Evolutionary conservation across 2,113 vertebrate species (phyloP).

Genomic region (Leptobrachium leishanense): DNA sequence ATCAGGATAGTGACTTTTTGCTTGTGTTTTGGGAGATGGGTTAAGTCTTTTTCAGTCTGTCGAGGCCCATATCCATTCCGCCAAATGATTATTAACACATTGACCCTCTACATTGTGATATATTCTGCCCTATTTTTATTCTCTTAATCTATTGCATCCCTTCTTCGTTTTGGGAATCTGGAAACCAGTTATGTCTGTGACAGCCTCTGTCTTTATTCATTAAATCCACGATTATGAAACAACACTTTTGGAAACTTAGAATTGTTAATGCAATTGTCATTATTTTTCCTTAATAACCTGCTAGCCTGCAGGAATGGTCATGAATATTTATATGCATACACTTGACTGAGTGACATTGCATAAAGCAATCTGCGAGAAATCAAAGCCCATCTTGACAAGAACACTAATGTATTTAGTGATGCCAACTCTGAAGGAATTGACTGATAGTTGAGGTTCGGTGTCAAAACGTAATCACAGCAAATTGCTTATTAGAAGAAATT

Average conservation of each 20-base stretch:
- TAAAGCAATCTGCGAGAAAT: slow-evolving; percentile 17
- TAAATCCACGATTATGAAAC: background rate
- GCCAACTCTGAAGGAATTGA: background rate
- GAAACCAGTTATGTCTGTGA: background rate
- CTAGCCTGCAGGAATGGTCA: slow-evolving; percentile 22
- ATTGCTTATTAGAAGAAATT: too few relatives aligned
- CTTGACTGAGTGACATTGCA: background rate
- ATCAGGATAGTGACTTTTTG: too few relatives aligned
- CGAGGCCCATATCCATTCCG: too few relatives aligned
- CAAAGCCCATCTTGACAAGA: background rate
- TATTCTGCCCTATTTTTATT: too few relatives aligned
- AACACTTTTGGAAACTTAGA: background rate
- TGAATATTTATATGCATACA: slow-evolving; percentile 22
- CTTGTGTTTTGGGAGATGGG: too few relatives aligned
- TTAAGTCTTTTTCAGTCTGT: too few relatives aligned
- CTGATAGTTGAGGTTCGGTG: background rate
- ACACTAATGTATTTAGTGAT: background rate
- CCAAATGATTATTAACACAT: too few relatives aligned
- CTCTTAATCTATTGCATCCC: too few relatives aligned
- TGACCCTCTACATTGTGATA: too few relatives aligned
- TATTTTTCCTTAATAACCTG: slow-evolving; percentile 3
- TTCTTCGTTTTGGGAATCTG: background rate
- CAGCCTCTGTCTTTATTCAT: background rate
- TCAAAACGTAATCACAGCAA: background rate
- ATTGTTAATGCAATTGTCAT: slow-evolving; percentile 29